phyloP scores from a whole-genome alignment of 2,113 vertebrate genomes.

The Corythaeola cristata region DNA sequence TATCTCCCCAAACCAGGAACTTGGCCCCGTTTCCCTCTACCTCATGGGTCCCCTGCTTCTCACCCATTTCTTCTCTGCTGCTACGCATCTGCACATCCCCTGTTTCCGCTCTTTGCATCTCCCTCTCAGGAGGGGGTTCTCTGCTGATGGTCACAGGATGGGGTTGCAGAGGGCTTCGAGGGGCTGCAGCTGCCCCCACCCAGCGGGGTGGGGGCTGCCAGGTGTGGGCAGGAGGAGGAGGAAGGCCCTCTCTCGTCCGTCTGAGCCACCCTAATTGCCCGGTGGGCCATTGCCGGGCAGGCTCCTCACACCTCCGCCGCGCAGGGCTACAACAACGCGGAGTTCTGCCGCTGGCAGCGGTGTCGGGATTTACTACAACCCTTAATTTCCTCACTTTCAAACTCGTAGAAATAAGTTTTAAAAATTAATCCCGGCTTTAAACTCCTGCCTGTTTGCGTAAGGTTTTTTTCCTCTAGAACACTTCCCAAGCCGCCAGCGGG shows the following conservation, averaged over 20 bases:
- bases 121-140: too few relatives aligned
- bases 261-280: background rate
- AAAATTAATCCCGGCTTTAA: background rate
- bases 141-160: background rate
- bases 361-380: background rate
- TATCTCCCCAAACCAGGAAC: background rate
- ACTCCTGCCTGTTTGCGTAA: background rate
- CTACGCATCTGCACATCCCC: background rate
- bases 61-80: background rate
- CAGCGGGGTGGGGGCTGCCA: too few relatives aligned
- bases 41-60: background rate
- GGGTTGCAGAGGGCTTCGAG: too few relatives aligned
- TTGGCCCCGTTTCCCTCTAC: background rate
- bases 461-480: too few relatives aligned
- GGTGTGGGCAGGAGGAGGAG: background rate
- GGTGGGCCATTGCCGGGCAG: background rate
- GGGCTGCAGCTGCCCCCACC: too few relatives aligned
- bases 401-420: background rate
- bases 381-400: background rate
- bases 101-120: background rate
- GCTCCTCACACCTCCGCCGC: background rate
- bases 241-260: background rate
- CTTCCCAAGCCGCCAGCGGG: too few relatives aligned
- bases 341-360: too few relatives aligned
- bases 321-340: rapidly evolving